These are phyloP conservation scores for Oryzias melastigma DNA, from an alignment of 2,113 vertebrate species.

Conservation along the genomic window DNA sequence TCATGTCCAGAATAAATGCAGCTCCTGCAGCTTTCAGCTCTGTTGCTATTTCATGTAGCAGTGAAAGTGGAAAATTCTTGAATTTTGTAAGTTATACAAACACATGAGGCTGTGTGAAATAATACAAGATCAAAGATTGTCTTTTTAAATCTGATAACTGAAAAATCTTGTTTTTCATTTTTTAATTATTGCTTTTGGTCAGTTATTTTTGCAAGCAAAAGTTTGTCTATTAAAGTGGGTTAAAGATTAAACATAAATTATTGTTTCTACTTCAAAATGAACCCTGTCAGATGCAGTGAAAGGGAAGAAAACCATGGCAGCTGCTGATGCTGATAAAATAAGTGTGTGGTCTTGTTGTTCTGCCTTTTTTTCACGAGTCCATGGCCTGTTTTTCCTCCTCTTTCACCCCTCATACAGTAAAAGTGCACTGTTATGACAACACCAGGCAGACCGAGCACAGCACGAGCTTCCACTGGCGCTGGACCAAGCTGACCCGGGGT, in stretches of 20 bases:
- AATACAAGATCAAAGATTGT: too few species aligned
- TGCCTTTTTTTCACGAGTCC: conserved; percentile 34
- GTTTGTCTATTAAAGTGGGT: too few species aligned
- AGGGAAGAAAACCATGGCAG: conserved; percentile 3
- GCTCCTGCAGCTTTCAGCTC: background rate
- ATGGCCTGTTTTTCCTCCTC: conserved; percentile 27
- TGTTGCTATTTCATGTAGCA: conserved; percentile 15
- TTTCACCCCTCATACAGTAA: conserved; percentile 53
- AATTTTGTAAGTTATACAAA: background rate
- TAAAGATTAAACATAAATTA: background rate
- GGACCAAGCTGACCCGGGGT: conserved; percentile 62
- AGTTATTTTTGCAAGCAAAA: too few species aligned
- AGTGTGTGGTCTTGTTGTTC: conserved; percentile 50
- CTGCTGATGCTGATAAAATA: conserved; percentile 42
- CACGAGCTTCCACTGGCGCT: conserved; percentile 57
- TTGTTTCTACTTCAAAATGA: conserved; percentile 9
- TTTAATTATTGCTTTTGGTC: too few species aligned
- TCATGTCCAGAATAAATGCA: conserved; percentile 4
- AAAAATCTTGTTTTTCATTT: too few species aligned
- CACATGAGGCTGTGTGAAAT: background rate
- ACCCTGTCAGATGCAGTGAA: conserved; percentile 19
- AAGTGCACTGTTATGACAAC: conserved; percentile 51
- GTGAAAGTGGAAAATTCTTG: conserved; percentile 7
- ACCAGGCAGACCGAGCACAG: conserved; percentile 45
- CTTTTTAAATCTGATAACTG: too few species aligned